phyloP scores from a whole-genome alignment of 1,140 invertebrate genomes.

The Drosophila pectinifera region DNA sequence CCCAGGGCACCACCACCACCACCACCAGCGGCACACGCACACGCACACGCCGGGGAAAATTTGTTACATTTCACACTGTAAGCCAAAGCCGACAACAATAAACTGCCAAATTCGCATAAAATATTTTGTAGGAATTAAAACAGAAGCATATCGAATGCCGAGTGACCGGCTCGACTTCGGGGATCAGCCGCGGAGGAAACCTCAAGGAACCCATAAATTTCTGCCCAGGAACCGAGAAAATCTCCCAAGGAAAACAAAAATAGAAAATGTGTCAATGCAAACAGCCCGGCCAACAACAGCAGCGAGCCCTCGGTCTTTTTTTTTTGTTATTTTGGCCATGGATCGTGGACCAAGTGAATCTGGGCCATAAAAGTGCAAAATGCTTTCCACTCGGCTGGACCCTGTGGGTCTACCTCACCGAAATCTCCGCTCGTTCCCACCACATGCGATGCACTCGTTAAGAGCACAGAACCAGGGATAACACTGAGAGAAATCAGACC shows the following conservation, averaged over 20 bases:
- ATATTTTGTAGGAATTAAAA: conserved; percentile 66
- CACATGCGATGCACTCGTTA: conserved; percentile 66
- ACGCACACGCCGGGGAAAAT: conserved; percentile 17
- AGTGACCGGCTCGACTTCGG: not conserved
- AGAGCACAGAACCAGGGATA: conserved; percentile 2
- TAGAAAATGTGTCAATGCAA: conserved; percentile 74
- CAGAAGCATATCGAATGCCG: conserved; percentile 70
- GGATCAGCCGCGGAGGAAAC: conserved; percentile 35
- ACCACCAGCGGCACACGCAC: conserved; percentile 12
- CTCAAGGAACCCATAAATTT: conserved; percentile 77
- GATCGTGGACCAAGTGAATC: conserved; percentile 56
- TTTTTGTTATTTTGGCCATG: conserved; percentile 27
- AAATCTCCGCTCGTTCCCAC: conserved; percentile 44
- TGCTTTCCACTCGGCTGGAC: conserved; percentile 45
- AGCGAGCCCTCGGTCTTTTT: conserved; percentile 9
- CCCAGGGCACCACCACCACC: conserved; percentile 39
- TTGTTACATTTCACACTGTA: conserved; percentile 59
- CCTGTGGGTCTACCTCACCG: conserved; percentile 22
- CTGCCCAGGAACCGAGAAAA: conserved; percentile 38
- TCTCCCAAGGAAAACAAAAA: conserved; percentile 57
- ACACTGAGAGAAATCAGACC: conserved; percentile 13
- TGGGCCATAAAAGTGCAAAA: conserved; percentile 65
- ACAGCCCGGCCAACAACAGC: conserved; percentile 34
- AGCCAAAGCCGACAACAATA: conserved; percentile 56
- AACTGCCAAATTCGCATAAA: conserved; percentile 63